A percentile compares a stretch with the other conserved stretches of the same genome.
Conservation (phyloP, 2,797 vertebrate species). For the Danio choprae region DNA sequence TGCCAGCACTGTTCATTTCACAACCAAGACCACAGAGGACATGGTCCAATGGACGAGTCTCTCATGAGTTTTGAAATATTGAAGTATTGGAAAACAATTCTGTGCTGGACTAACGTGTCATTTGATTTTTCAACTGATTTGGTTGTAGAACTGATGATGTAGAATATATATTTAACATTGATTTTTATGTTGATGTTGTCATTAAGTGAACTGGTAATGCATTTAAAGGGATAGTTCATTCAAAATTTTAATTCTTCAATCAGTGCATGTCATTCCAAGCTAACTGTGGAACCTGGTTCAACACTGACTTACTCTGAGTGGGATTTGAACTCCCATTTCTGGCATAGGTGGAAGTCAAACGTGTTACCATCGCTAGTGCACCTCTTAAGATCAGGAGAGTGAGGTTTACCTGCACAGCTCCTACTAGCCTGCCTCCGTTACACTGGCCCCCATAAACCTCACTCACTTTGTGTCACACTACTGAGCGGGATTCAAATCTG, state of each 20-base stretch:
- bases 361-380: too few relatives aligned
- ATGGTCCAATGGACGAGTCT: not conserved
- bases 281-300: not conserved
- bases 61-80: not conserved
- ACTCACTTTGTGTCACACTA: too few relatives aligned
- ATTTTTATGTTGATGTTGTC: not conserved
- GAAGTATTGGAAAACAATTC: not conserved
- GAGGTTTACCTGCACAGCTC: too few relatives aligned
- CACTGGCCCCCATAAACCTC: too few relatives aligned
- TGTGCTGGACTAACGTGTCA: not conserved
- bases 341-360: too few relatives aligned
- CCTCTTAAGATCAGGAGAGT: too few relatives aligned
- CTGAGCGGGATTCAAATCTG: too few relatives aligned
- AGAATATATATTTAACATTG: not conserved
- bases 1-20: constrained; percentile 77
- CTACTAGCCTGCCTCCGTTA: too few relatives aligned
- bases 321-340: too few relatives aligned
- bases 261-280: not conserved
- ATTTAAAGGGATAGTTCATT: not conserved
- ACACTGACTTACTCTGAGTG: too few relatives aligned
- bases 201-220: not conserved
- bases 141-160: not conserved
- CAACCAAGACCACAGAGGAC: constrained; percentile 59
- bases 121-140: not conserved
- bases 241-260: not conserved